Evolutionary conservation across 2,113 vertebrate species (phyloP).

Genomic region (Chaenocephalus aceratus): DNA sequence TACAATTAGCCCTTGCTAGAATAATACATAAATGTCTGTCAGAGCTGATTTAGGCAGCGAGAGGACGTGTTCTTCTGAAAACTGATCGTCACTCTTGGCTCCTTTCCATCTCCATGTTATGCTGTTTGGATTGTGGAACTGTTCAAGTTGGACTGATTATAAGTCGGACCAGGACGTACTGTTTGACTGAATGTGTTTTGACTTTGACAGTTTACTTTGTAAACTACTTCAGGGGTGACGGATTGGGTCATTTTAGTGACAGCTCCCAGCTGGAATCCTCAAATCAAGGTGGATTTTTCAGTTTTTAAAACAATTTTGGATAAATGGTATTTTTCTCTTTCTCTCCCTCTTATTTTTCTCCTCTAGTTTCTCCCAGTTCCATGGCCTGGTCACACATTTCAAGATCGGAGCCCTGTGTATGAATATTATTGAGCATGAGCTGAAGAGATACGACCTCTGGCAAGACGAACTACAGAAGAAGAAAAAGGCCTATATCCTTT

Average conservation of each 20-base stretch:
- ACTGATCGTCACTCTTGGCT: constrained; percentile 64
- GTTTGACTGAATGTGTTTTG: constrained; percentile 66
- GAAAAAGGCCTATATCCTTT: constrained; percentile 96
- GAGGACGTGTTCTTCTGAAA: constrained; percentile 57
- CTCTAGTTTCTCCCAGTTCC: constrained; percentile 93
- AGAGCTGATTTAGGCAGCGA: constrained; percentile 51
- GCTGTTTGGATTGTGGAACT: constrained; percentile 64
- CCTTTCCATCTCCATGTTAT: constrained; percentile 52
- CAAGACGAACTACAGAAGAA: constrained; percentile 95
- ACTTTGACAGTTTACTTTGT: constrained; percentile 58
- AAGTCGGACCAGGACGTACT: constrained; percentile 34
- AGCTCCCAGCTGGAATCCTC: constrained; percentile 56
- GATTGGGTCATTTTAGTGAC: constrained; percentile 45
- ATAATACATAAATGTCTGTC: constrained; percentile 75
- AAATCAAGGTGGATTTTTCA: constrained; percentile 18
- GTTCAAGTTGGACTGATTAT: constrained; percentile 64
- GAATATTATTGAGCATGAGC: constrained; percentile 95
- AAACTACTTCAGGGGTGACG: constrained; percentile 58
- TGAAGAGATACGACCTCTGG: constrained; percentile 95
- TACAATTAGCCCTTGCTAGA: constrained; percentile 68
- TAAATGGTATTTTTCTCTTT: constrained; percentile 36
- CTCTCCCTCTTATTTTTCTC: constrained; percentile 56
- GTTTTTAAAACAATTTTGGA: constrained; percentile 37
- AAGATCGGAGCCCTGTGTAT: constrained; percentile 95
- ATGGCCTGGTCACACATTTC: constrained; percentile 92